Evolutionary conservation across 35 echinoderm and acorn worm species (phyloP).

Genomic region (Holothuria glaberrima): DNA sequence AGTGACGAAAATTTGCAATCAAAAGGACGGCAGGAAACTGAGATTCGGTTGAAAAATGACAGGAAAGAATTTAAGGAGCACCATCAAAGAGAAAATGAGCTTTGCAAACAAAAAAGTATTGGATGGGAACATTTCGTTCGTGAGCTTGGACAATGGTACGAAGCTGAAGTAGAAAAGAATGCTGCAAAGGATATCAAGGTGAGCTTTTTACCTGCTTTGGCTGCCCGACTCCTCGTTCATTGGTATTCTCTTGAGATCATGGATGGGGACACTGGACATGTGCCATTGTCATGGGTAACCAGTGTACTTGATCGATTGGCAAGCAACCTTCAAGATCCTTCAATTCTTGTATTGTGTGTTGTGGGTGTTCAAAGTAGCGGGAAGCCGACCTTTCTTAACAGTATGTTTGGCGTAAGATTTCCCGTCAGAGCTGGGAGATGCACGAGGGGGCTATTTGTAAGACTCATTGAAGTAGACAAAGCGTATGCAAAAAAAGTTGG

Average conservation of each 20-base stretch:
- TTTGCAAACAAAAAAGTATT: slow-evolving; percentile 11
- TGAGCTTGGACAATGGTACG: slow-evolving; percentile 35
- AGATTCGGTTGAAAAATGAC: background rate
- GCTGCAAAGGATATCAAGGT: background rate
- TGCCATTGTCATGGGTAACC: slow-evolving; percentile 19
- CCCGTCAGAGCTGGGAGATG: too few relatives aligned
- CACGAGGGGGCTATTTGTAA: too few relatives aligned
- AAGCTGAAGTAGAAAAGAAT: background rate
- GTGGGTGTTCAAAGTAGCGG: slow-evolving; percentile 26
- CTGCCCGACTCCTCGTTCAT: background rate
- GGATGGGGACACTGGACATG: slow-evolving; percentile 34
- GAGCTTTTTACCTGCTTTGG: background rate
- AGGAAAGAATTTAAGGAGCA: background rate
- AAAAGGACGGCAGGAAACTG: background rate
- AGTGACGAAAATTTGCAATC: background rate
- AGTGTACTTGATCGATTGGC: slow-evolving; percentile 14
- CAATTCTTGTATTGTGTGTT: background rate
- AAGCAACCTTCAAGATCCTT: background rate
- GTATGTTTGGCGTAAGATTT: too few relatives aligned
- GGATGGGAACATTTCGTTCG: slow-evolving; percentile 40
- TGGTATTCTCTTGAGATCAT: slow-evolving; percentile 33
- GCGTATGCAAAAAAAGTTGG: background rate
- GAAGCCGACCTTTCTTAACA: too few relatives aligned
- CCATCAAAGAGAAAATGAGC: background rate
- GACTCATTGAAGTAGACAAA: too few relatives aligned